A percentile compares a stretch with the other conserved stretches of the same genome.
Evolutionary conservation across 1,140 invertebrate species (phyloP).

Genomic region (Cataglyphis hispanica): DNA sequence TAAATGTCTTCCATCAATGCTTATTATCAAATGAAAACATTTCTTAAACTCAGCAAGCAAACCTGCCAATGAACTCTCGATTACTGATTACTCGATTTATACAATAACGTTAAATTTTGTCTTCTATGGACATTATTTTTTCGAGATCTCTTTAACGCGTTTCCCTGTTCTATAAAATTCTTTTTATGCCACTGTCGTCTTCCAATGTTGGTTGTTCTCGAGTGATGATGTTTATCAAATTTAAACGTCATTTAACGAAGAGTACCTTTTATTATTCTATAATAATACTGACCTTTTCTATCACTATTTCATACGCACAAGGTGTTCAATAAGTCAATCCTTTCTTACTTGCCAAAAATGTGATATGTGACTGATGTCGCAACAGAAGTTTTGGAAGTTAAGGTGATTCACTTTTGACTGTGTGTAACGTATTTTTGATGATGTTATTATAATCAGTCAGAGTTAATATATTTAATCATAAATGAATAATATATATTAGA

Average conservation of each 20-base stretch:
- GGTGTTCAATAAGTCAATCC: constrained; percentile 68
- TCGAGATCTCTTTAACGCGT: not conserved
- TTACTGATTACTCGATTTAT: constrained; percentile 39
- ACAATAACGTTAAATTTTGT: constrained; percentile 32
- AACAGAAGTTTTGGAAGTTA: constrained; percentile 37
- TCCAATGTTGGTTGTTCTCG: constrained; percentile 63
- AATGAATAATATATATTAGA: constrained; percentile 17
- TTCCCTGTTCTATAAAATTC: constrained; percentile 3
- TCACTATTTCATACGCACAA: constrained; percentile 65
- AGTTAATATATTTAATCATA: constrained; percentile 66
- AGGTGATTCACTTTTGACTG: constrained; percentile 50
- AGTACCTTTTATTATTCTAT: constrained; percentile 24
- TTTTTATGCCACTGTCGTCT: constrained; percentile 56
- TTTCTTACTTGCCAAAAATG: constrained; percentile 63
- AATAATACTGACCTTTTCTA: constrained; percentile 56
- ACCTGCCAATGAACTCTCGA: constrained; percentile 34
- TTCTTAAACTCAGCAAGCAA: not conserved
- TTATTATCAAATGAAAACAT: constrained; percentile 32
- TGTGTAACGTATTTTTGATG: constrained; percentile 74
- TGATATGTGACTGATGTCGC: constrained; percentile 63
- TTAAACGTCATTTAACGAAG: constrained; percentile 23
- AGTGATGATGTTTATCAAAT: constrained; percentile 25
- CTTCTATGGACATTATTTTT: constrained; percentile 33
- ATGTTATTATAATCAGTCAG: constrained; percentile 66
- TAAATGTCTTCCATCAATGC: constrained; percentile 52